phyloP scores from a whole-genome alignment of 2,797 vertebrate genomes.

The Astyanax mexicanus region DNA sequence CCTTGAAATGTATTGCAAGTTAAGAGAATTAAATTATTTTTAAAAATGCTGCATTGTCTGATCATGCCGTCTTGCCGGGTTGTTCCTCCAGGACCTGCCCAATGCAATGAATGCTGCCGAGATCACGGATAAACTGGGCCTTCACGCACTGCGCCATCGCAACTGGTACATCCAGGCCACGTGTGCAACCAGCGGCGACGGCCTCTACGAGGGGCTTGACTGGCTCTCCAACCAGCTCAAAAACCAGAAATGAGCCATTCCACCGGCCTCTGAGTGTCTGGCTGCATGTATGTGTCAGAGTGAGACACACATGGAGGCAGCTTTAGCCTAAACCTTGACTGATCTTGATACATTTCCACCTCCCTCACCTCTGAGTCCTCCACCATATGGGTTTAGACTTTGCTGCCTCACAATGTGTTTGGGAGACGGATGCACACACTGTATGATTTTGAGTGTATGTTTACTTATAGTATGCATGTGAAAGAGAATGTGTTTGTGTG shows the following conservation, averaged over 20 bases:
- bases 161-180: constrained; percentile 89
- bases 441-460: constrained; percentile 36
- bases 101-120: constrained; percentile 88
- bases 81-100: constrained; percentile 78
- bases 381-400: constrained; percentile 56
- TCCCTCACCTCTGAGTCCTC: constrained; percentile 55
- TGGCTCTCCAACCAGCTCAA: constrained; percentile 90
- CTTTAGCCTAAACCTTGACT: constrained; percentile 72
- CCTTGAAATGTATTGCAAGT: no score
- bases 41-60: no score
- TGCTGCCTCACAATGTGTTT: constrained; percentile 41
- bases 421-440: constrained; percentile 27
- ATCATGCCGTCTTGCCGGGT: not conserved
- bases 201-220: constrained; percentile 86
- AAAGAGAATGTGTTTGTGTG: constrained; percentile 38
- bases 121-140: constrained; percentile 87
- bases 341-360: constrained; percentile 51
- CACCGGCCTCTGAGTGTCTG: constrained; percentile 64
- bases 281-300: constrained; percentile 59
- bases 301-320: constrained; percentile 69
- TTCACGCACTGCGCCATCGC: constrained; percentile 83
- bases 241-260: constrained; percentile 87
- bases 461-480: constrained; percentile 35
- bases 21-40: no score
- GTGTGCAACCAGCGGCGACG: constrained; percentile 86